Evolutionary conservation across 2,888 invertebrate species (phyloP), one percentile per base, ranked within the genome.

Genomic region (Thymelicus acteon): DNA sequence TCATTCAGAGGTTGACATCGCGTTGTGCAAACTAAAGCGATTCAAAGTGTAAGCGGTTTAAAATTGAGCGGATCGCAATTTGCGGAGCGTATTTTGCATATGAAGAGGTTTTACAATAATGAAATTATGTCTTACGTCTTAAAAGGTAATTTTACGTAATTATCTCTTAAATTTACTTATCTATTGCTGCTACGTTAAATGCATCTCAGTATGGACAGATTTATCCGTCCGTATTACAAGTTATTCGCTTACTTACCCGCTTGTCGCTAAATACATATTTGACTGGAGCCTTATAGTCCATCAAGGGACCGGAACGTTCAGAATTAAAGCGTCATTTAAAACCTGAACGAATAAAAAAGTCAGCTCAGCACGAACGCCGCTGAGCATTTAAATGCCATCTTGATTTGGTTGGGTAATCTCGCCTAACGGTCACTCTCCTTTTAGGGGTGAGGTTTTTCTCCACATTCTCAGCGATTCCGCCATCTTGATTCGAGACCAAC

Each of bases 281-380:
- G 12, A 57, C 24, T 47, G 10, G 0, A 44, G 44, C 68, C 68
- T 68, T 54, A 68, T n/a, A 13, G 24, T 62, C 52, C 39, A 63
- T 69, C 48, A 63, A 57, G 48, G 48, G 48, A 70, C 69, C 64
- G 49, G 64, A 70, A 64, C 54, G 47, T 52, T 61, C 63, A 19
- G 58, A 70, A 64, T 70, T 64, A 70, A 70, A 49, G 49, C 48
- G 48, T 48, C 62, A 69, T 69, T 69, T 69, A 69, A 40, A 69
- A 63, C 58, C 58, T 49, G 57, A 8, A 31, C 58, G 48, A 49
- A 62, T 69, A 63, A 69, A 69, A 68, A 69, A 63, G 62, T 58
- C 58, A 13, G 39, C 63, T 47, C 57, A 69, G 57, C 63, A 13
- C 12, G 62, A 69, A 37, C 57, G 39, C 37, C 6, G 57, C 57